Conservation (phyloP, 2,888 invertebrate genomes). For the Drosophila kambysellisi region DNA sequence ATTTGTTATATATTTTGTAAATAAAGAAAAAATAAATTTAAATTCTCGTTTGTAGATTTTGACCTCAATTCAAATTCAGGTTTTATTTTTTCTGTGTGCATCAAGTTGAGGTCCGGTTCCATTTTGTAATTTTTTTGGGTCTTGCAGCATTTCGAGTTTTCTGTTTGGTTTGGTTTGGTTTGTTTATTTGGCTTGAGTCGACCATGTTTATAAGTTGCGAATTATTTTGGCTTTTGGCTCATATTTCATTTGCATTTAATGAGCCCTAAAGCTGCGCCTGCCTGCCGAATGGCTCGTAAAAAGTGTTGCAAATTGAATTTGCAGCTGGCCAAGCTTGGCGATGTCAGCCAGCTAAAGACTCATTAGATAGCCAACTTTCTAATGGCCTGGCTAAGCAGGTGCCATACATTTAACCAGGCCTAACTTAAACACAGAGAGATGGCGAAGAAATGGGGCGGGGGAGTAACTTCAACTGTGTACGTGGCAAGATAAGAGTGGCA, state of each 20-base stretch:
- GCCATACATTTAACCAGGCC: conserved; percentile 62
- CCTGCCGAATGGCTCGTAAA: conserved; percentile 44
- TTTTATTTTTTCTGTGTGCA: background rate
- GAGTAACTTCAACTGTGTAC: conserved; percentile 29
- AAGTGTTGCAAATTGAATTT: conserved; percentile 67
- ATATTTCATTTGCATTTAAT: conserved; percentile 70
- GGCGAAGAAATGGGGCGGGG: too few species aligned
- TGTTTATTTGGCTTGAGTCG: conserved; percentile 30
- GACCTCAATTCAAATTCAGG: background rate
- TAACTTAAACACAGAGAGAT: conserved; percentile 10
- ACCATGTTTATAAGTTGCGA: conserved; percentile 56
- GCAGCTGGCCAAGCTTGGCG: conserved; percentile 11
- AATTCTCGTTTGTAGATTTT: background rate
- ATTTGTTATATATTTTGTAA: background rate
- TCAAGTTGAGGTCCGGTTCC: conserved; percentile 2
- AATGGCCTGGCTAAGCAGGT: conserved; percentile 64
- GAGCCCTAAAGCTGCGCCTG: conserved; percentile 48
- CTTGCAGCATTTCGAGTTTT: conserved; percentile 27
- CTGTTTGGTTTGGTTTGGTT: conserved; percentile 9
- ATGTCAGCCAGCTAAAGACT: conserved; percentile 15
- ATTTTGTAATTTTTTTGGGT: conserved; percentile 18
- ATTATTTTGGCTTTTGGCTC: conserved; percentile 62
- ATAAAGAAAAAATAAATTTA: background rate
- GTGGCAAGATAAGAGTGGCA: conserved; percentile 77
- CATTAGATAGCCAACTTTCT: conserved; percentile 56